Evolutionary conservation across 2,113 vertebrate species (phyloP).

Genomic region (Stegostoma tigrinum): DNA sequence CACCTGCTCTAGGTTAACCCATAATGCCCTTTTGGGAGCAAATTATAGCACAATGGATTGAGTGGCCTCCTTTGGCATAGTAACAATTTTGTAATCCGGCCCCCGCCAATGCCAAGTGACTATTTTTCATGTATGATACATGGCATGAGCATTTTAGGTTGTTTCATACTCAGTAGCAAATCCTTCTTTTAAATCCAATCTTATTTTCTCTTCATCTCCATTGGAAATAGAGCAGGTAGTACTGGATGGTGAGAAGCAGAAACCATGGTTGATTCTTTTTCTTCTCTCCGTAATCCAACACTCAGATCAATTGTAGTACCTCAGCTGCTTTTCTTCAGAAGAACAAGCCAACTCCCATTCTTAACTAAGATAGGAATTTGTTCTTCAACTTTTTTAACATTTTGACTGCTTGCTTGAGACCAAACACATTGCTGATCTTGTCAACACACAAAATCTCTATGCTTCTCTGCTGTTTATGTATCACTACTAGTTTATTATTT

Average conservation of each 20-base stretch:
- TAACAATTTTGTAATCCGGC: no score
- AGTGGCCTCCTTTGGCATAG: no score
- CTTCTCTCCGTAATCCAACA: neutral
- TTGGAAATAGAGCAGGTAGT: no score
- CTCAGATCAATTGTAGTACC: neutral
- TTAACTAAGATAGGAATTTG: neutral
- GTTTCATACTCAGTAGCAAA: neutral
- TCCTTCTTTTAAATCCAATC: neutral
- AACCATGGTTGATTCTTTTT: neutral
- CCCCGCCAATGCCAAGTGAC: neutral
- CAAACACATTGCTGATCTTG: neutral
- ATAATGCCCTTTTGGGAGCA: no score
- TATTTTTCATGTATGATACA: neutral
- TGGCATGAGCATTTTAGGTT: neutral
- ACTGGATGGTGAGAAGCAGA: neutral
- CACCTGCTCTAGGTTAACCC: no score
- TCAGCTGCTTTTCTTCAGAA: neutral
- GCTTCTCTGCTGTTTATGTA: neutral
- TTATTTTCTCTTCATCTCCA: neutral
- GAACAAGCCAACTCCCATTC: neutral
- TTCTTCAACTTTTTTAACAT: constrained; percentile 7
- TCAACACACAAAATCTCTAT: neutral
- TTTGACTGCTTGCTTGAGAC: neutral
- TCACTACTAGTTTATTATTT: neutral
- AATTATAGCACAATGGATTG: no score